Evolutionary conservation across 2,797 vertebrate genomes (phyloP), one percentile per base, ranked within the genome.

Genomic region (Nannoperca australis): DNA sequence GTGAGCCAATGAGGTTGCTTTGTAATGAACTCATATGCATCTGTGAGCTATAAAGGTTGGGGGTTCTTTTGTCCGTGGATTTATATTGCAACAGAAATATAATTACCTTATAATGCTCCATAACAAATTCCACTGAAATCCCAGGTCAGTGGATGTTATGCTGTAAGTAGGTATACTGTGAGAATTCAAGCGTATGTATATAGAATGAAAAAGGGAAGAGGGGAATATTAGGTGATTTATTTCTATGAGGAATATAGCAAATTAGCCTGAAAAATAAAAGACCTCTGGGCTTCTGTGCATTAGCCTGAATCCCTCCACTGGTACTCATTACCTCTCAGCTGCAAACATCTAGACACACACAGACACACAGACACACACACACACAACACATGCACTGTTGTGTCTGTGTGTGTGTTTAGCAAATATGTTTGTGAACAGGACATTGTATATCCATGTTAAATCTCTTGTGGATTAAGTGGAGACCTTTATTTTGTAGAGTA

Each of bases 1-100:
- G 38, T 65, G 54, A 78, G 75, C 85, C 82, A 87, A 65, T 83
- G 66, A 88, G 81, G 55, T 34, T 65, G 81, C 72, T 47, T 83
- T 67, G 72, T 85, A 72, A 87, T 77, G 74, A 87, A 86, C 56
- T 36, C 8, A 84, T 92, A 90, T 92, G 80, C 81, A 91, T 91
- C 64, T 55, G 67, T 50, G 63, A 85, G 83, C 72, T 86, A 73
- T 72, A 84, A 81, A 83, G 77, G 74, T 82, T 80, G 66, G 36
- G 27, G 71, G 85, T 73, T 71, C 63, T 77, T 89, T 91, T 88
- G 74, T 85, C 76, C 73, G 47, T 18, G 11, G 62, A 79, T 36
- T 62, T 69, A 27, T 27, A 27, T 27, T 27, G 24, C 24, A 27
- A 27, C 24, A 27, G 24, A 27, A 27, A 27, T 27, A 27, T 27